Percentiles rank a stretch among this genome's conserved stretches.
Conservation (phyloP, 23 tunicate genomes). For the Ciona savignyi region DNA sequence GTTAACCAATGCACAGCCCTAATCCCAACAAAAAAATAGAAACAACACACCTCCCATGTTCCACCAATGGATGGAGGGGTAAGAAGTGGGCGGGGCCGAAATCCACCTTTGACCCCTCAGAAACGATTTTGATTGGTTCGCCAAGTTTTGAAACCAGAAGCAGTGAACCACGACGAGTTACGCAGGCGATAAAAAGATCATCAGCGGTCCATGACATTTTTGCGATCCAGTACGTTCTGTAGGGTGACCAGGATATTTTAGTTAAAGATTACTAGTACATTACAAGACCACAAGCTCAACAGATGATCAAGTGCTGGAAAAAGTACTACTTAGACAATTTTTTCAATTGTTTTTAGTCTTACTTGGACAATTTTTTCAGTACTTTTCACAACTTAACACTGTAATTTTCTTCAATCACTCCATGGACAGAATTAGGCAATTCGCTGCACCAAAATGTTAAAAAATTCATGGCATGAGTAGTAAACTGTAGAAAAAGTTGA, state of each 20-base stretch:
- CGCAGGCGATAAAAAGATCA: slow-evolving; percentile 56
- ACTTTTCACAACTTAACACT: too few species aligned
- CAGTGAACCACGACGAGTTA: slow-evolving; percentile 56
- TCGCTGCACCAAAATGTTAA: too few species aligned
- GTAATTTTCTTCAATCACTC: too few species aligned
- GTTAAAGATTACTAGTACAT: neutral
- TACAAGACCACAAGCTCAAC: neutral
- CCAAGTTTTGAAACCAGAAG: slow-evolving; percentile 38
- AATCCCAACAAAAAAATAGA: too few species aligned
- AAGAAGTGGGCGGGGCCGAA: slow-evolving; percentile 52
- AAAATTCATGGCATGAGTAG: too few species aligned
- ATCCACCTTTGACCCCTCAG: slow-evolving; percentile 35
- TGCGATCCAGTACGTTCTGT: slow-evolving; percentile 64
- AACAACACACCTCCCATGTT: slow-evolving; percentile 27
- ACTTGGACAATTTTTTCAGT: neutral
- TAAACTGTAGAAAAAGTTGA: too few species aligned
- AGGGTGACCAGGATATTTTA: neutral
- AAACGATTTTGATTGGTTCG: slow-evolving; percentile 7
- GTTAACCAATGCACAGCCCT: too few species aligned
- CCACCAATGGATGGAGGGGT: slow-evolving; percentile 59
- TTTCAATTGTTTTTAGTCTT: too few species aligned
- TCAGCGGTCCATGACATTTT: slow-evolving; percentile 63
- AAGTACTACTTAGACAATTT: neutral
- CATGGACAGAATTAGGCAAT: too few species aligned
- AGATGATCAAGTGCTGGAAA: too few species aligned